These are phyloP conservation scores for Drosophila barbarae DNA, from an alignment of 2,888 invertebrate species.

Conservation along the genomic window DNA sequence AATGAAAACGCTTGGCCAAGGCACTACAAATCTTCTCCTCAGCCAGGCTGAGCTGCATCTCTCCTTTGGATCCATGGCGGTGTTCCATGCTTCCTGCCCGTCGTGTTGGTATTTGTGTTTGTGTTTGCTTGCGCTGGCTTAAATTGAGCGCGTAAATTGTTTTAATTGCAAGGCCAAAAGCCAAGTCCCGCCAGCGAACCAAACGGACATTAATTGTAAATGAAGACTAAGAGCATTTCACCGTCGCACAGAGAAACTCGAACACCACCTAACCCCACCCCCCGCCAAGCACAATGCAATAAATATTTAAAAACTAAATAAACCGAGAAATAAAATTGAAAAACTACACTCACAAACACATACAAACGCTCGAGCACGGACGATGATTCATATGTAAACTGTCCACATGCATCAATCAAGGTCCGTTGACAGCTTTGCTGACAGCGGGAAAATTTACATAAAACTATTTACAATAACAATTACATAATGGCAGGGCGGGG, in stretches of 20 bases:
- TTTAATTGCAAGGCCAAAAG: slow-evolving; percentile 62
- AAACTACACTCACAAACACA: slow-evolving; percentile 2
- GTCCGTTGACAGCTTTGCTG: slow-evolving; percentile 53
- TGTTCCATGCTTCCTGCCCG: slow-evolving; percentile 6
- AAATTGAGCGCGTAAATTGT: slow-evolving; percentile 72
- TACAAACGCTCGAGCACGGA: neutral
- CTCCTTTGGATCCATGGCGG: slow-evolving; percentile 17
- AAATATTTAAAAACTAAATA: slow-evolving; percentile 35
- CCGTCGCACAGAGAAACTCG: neutral
- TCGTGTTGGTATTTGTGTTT: slow-evolving; percentile 3
- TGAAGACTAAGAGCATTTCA: slow-evolving; percentile 36
- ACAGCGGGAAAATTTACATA: slow-evolving; percentile 61
- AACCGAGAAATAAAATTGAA: slow-evolving; percentile 13
- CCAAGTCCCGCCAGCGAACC: slow-evolving; percentile 24
- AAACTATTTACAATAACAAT: slow-evolving; percentile 72
- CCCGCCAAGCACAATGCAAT: slow-evolving; percentile 3
- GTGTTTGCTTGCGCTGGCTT: slow-evolving; percentile 35
- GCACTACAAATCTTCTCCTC: slow-evolving; percentile 35
- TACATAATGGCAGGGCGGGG: slow-evolving; percentile 43
- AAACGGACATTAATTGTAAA: slow-evolving; percentile 42
- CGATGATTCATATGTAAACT: slow-evolving; percentile 35
- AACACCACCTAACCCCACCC: too few species aligned
- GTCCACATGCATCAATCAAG: slow-evolving; percentile 61
- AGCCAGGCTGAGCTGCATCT: slow-evolving; percentile 9
- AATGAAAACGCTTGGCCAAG: slow-evolving; percentile 38